phyloP scores from a whole-genome alignment of 1,140 invertebrate genomes.

The Goniozus legneri region DNA sequence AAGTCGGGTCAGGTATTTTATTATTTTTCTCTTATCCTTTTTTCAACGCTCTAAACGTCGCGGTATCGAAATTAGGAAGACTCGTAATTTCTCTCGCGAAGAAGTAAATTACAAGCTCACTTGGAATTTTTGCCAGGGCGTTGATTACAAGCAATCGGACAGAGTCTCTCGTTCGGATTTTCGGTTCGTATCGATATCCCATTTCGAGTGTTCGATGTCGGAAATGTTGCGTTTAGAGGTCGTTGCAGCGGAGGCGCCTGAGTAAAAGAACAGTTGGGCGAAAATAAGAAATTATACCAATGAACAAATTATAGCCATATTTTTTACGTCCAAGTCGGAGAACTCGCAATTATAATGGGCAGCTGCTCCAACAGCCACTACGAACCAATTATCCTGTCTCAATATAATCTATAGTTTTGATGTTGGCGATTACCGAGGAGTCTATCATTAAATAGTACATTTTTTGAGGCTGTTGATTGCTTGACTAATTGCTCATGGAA shows the following conservation, averaged over 20 bases:
- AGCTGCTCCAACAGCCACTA: conserved; percentile 26
- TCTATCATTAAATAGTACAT: conserved; percentile 42
- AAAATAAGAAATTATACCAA: conserved; percentile 17
- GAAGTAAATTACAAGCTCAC: no score
- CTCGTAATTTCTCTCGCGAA: no score
- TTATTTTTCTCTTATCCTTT: no score
- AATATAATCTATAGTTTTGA: conserved; percentile 35
- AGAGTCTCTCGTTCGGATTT: no score
- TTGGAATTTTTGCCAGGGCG: no score
- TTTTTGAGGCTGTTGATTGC: conserved; percentile 34
- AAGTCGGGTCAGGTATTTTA: no score
- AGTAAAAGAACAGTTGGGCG: conserved; percentile 7
- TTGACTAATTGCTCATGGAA: conserved; percentile 26
- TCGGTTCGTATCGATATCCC: no score
- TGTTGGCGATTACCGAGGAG: conserved; percentile 13
- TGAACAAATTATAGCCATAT: conserved; percentile 23
- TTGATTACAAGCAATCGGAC: no score
- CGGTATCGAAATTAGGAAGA: no score
- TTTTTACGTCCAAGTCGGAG: conserved; percentile 17
- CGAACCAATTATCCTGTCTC: conserved; percentile 36
- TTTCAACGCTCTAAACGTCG: no score
- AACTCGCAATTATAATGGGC: conserved; percentile 38
- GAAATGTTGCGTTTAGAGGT: background rate
- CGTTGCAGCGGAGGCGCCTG: conserved; percentile 4
- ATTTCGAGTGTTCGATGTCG: background rate